These are phyloP conservation scores for Incurvaria masculella DNA, from an alignment of 2,888 invertebrate genomes.

Conservation along the genomic window DNA sequence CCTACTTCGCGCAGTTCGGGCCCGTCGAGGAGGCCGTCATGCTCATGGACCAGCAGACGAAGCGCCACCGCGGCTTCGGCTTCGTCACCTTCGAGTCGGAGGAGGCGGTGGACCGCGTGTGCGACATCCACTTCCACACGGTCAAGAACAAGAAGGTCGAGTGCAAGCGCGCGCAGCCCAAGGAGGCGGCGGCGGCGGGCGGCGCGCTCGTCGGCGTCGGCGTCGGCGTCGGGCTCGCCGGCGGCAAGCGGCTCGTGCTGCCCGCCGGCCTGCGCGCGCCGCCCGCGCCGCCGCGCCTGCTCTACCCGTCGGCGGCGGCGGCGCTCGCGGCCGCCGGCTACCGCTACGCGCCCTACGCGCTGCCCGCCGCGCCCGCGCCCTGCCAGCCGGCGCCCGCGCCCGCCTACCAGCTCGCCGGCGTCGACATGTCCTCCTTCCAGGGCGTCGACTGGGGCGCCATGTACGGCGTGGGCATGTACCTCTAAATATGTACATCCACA, in stretches of 20 bases:
- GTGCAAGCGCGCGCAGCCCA: constrained; percentile 90
- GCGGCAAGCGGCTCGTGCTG: constrained; percentile 60
- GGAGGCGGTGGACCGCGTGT: constrained; percentile 89
- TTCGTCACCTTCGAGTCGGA: constrained; percentile 91
- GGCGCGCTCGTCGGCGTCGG: constrained; percentile 61
- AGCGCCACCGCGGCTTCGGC: constrained; percentile 86
- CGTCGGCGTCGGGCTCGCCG: constrained; percentile 69
- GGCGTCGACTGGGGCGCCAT: constrained; percentile 89
- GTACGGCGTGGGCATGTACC: constrained; percentile 93
- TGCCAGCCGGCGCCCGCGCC: constrained; percentile 64
- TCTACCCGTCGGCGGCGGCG: constrained; percentile 27
- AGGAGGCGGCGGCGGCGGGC: constrained; percentile 73
- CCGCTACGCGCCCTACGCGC: constrained; percentile 54
- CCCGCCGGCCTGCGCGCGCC: constrained; percentile 35
- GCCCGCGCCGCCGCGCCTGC: constrained; percentile 31
- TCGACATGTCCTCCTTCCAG: constrained; percentile 91
- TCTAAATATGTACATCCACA: constrained; percentile 61
- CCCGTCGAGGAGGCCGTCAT: constrained; percentile 89
- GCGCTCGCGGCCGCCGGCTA: constrained; percentile 38
- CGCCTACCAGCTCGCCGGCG: constrained; percentile 81
- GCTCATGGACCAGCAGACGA: constrained; percentile 93
- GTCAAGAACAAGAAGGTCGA: constrained; percentile 89
- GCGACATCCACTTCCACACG: constrained; percentile 90
- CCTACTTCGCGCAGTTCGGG: constrained; percentile 87
- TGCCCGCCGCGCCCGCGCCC: constrained; percentile 50